Evolutionary conservation across 2,113 vertebrate species (phyloP).

Genomic region (Fulmarus glacialis): DNA sequence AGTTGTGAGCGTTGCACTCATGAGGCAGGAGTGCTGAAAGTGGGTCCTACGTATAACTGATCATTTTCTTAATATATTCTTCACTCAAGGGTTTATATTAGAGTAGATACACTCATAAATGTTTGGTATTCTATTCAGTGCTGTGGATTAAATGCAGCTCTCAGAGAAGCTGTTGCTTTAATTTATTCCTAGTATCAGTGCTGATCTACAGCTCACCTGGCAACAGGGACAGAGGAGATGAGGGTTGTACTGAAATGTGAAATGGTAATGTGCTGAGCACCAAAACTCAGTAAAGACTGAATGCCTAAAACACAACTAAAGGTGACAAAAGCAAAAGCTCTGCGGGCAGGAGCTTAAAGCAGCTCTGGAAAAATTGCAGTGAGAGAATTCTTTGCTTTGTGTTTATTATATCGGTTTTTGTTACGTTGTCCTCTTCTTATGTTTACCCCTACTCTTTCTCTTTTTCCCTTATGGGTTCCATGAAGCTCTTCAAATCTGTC

Average conservation of each 20-base stretch:
- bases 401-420: not conserved
- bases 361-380: not conserved
- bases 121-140: not conserved
- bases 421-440: not conserved
- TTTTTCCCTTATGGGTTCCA: not conserved
- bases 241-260: not conserved
- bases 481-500: not conserved
- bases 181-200: not conserved
- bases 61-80: not conserved
- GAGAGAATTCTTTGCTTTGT: not conserved
- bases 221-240: not conserved
- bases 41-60: not conserved
- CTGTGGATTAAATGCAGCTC: not conserved
- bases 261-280: not conserved
- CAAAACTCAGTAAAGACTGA: not conserved
- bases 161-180: not conserved
- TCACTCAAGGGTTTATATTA: not conserved
- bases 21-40: not conserved
- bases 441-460: not conserved
- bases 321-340: not conserved
- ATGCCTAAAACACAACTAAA: not conserved
- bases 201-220: not conserved
- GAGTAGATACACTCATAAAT: not conserved
- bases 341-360: not conserved
- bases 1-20: accelerated